Conservation (phyloP, 1,140 invertebrate species). For the Eufriesea mexicana region DNA sequence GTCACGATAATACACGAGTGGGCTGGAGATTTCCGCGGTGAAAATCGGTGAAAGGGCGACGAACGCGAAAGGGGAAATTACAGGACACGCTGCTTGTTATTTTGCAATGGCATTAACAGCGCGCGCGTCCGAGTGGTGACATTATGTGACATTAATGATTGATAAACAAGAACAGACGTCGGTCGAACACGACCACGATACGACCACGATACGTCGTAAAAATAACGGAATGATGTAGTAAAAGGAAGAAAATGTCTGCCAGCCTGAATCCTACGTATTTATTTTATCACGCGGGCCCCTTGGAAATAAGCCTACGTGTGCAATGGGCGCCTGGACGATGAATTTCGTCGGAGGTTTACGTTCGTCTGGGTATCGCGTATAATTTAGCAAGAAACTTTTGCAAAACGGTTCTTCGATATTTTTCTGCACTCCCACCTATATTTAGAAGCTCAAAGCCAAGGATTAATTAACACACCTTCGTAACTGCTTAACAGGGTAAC, state of each 20-base stretch:
- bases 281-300: no score
- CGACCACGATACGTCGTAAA: not conserved
- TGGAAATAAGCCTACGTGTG: no score
- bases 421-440: constrained; percentile 18
- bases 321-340: not conserved
- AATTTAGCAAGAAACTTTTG: constrained; percentile 10
- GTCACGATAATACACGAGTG: not conserved
- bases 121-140: no score
- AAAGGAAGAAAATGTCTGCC: no score
- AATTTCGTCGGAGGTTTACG: not conserved
- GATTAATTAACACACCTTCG: constrained; percentile 50
- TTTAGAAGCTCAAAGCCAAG: constrained; percentile 43
- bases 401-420: constrained; percentile 26
- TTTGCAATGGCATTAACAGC: not conserved
- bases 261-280: no score
- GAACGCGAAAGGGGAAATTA: not conserved
- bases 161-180: not conserved
- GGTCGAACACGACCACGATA: no score
- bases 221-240: not conserved
- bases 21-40: not conserved
- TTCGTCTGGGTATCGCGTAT: no score
- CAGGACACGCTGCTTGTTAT: not conserved
- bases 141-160: constrained; percentile 8
- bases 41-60: not conserved
- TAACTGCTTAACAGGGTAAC: constrained; percentile 34